A percentile compares a stretch with the other conserved stretches of the same genome.
phyloP scores from a whole-genome alignment of 92 coral and sea anemone species.

The Paramuricea clavata region DNA sequence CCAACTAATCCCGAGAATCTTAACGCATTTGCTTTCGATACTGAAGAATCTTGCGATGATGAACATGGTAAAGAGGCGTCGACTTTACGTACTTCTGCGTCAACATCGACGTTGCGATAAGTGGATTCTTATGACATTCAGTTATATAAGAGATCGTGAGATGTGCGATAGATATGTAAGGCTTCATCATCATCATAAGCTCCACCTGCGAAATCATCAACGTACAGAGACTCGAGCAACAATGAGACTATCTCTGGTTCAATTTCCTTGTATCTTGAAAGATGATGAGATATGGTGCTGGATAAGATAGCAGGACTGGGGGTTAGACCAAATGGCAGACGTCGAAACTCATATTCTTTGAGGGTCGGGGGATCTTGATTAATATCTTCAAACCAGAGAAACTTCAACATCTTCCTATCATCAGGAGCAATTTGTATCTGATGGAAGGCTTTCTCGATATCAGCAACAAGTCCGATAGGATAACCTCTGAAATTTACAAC shows the following conservation, averaged over 20 bases:
- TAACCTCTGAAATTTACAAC: conserved; percentile 1
- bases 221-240: background rate
- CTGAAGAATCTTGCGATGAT: too few relatives aligned
- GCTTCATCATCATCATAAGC: background rate
- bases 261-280: background rate
- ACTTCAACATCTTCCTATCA: background rate
- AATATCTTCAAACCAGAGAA: conserved; percentile 21
- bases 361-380: background rate
- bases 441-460: conserved; percentile 19
- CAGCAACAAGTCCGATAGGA: background rate
- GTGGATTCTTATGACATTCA: too few relatives aligned
- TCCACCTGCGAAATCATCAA: conserved; percentile 27
- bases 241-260: background rate
- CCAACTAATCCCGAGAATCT: background rate
- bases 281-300: background rate
- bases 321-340: conserved; percentile 20
- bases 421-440: conserved; percentile 24
- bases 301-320: background rate
- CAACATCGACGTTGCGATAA: too few relatives aligned
- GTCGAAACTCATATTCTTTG: background rate
- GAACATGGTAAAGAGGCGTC: too few relatives aligned
- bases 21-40: too few relatives aligned
- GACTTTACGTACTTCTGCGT: too few relatives aligned
- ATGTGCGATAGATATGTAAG: background rate
- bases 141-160: too few relatives aligned